Evolutionary conservation across 2,113 vertebrate genomes (phyloP).

Genomic region (Grantiella picta): DNA sequence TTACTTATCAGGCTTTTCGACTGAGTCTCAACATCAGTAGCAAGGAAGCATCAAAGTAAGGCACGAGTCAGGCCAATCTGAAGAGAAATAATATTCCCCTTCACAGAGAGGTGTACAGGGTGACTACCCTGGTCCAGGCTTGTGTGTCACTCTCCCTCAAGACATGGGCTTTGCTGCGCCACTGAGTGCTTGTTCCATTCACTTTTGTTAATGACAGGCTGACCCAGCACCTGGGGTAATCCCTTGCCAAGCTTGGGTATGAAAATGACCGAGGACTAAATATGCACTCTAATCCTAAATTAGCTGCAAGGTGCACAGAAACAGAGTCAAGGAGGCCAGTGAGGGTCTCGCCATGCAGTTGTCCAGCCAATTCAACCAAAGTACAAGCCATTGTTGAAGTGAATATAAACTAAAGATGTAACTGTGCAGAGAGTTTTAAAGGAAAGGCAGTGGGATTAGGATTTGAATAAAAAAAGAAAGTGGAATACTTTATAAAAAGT

Average conservation of each 20-base stretch:
- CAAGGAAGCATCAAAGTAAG: neutral
- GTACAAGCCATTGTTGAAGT: neutral
- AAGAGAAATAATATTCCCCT: neutral
- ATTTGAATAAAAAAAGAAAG: neutral
- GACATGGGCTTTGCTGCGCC: neutral
- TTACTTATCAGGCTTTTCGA: neutral
- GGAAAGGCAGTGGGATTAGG: neutral
- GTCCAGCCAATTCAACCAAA: neutral
- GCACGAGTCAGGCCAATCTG: neutral
- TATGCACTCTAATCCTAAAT: neutral
- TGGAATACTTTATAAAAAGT: neutral
- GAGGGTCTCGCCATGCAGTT: neutral
- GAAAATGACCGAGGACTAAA: neutral
- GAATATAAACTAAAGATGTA: neutral
- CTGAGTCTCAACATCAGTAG: neutral
- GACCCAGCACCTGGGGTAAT: neutral
- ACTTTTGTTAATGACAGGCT: neutral
- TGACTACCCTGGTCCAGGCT: neutral
- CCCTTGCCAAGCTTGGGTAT: neutral
- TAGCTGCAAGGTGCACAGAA: neutral
- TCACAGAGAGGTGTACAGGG: neutral
- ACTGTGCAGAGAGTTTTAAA: neutral
- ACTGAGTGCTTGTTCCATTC: neutral
- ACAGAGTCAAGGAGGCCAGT: neutral
- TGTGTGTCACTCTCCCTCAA: fast-evolving